phyloP scores from a whole-genome alignment of 2,797 vertebrate genomes.

The Notolepis coatsorum region DNA sequence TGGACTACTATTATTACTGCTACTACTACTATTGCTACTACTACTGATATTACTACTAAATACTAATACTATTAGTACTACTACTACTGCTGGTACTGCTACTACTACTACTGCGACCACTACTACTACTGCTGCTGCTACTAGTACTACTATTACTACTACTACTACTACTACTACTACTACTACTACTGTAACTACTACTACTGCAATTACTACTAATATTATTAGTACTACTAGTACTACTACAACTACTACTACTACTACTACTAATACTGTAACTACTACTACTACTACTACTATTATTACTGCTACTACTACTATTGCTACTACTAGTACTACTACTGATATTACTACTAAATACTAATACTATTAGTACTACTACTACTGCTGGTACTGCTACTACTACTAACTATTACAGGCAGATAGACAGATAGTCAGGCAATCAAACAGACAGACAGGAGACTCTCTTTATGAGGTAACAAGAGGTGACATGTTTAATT shows the following conservation, averaged over 20 bases:
- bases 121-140: neutral
- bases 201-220: neutral
- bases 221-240: neutral
- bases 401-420: neutral
- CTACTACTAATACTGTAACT: too few species aligned
- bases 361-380: neutral
- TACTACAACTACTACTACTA: neutral
- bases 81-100: neutral
- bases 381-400: neutral
- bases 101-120: conserved; percentile 1
- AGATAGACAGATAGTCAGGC: neutral
- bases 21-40: neutral
- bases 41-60: too few species aligned
- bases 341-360: neutral
- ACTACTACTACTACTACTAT: neutral
- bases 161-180: neutral
- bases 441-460: neutral
- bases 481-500: conserved; percentile 84
- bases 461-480: conserved; percentile 67
- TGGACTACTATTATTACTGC: neutral
- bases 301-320: neutral
- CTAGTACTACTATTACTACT: neutral
- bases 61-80: too few species aligned
- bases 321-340: neutral
- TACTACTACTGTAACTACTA: neutral